phyloP scores from a whole-genome alignment of 1,140 invertebrate species.

The Drosophila guanche region DNA sequence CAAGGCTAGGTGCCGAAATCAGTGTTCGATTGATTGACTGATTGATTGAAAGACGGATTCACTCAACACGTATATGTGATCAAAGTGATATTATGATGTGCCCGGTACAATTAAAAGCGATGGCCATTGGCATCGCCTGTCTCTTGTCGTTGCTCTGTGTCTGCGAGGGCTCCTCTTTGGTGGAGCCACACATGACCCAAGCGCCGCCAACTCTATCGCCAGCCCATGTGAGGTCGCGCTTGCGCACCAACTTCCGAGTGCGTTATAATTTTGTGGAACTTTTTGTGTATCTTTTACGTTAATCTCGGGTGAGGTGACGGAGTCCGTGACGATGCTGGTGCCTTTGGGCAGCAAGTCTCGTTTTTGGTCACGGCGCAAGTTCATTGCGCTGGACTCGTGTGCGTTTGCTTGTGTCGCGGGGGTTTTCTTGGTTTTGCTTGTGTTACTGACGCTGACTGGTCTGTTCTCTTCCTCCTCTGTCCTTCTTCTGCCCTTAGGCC shows the following conservation, averaged over 20 bases:
- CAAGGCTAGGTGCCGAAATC: constrained; percentile 10
- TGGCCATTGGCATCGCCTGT: constrained; percentile 1
- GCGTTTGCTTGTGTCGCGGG: constrained; percentile 7
- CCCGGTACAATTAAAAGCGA: constrained; percentile 10
- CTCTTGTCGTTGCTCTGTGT: constrained; percentile 11
- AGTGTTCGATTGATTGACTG: constrained; percentile 8
- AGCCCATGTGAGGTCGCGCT: constrained; percentile 13
- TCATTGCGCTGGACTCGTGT: constrained; percentile 48
- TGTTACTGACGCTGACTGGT: background rate
- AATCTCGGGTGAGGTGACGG: background rate
- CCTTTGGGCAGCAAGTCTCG: constrained; percentile 44
- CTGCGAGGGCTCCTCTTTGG: constrained; percentile 2
- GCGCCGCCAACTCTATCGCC: background rate
- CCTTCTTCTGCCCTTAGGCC: background rate
- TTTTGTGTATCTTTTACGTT: background rate
- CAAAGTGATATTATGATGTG: constrained; percentile 34
- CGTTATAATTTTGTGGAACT: constrained; percentile 35
- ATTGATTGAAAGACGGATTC: constrained; percentile 6
- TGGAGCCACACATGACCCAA: constrained; percentile 22
- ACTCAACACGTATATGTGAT: constrained; percentile 9
- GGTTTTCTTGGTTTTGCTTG: background rate
- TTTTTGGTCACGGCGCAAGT: constrained; percentile 48
- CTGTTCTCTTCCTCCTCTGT: constrained; percentile 1
- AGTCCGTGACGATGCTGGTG: too few species aligned
- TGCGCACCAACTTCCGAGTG: constrained; percentile 51